Base-by-base conservation (phyloP, 2,113 vertebrate genomes). In the Ciconia boyciana region DNA sequence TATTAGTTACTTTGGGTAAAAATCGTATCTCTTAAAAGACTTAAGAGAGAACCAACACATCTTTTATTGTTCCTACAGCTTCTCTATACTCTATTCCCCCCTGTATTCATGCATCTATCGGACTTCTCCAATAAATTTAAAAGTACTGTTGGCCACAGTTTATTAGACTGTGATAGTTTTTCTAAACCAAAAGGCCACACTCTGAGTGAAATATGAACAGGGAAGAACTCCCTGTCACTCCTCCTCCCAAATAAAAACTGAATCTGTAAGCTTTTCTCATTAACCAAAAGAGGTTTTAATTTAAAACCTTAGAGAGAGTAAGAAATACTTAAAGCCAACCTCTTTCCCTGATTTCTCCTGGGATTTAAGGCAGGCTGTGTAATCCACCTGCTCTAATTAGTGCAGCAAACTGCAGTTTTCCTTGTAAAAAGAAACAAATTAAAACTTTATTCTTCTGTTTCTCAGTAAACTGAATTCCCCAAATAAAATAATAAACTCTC, bases 321-420 rank as follows among this genome's bases (percentile, higher is more conserved):
- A 90, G 43, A 96, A 94, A 94, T 81, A 90, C 49, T 97, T 81
- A 84, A 83, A 92, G 39, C 52, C 69, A 96, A 61, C 44, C 89
- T 94, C 89, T 97, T 94, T 97, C 75, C 49, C 54, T 82, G 81
- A 91, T 97, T 96, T 94, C 96, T 96, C 81, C 48, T 28, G 89
- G 72, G 96, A 94, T 83, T 89, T 87, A 94, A 91, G 68, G 79
- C 87, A 94, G 69, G 25, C 70, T 96, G 76, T 87, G 83, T 84
- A 95, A 95, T 58, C 52, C 90, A 97, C 80, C 44, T 97, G 93
- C 83, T 97, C 87, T 97, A 97, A 96, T 97, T 97, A 97, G 94
- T 87, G 92, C 71, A 61, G 95, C 57, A 97, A 96, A 93, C 78
- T 93, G 78, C 69, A 96, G 62, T 75, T 96, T 97, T 96, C 83